phyloP scores from a whole-genome alignment of 1,140 invertebrate genomes.

The Eupristina koningsbergeri region DNA sequence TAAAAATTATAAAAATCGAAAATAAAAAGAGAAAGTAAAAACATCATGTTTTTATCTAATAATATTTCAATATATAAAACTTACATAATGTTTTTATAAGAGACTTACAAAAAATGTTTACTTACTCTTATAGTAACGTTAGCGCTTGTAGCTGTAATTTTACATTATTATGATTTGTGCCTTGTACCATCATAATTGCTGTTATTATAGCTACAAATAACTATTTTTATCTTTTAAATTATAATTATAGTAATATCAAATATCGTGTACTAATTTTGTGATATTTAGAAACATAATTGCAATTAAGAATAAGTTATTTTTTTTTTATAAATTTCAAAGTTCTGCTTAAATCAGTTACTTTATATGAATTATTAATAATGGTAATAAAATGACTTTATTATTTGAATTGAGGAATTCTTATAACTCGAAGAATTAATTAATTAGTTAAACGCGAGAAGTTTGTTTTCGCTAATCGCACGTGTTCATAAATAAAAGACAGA shows the following conservation, averaged over 20 bases:
- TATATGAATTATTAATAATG: not conserved
- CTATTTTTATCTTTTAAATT: constrained; percentile 1
- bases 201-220: not conserved
- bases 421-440: too few relatives aligned
- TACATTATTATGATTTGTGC: not conserved
- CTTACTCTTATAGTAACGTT: not conserved
- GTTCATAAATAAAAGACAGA: too few relatives aligned
- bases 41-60: not conserved
- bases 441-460: too few relatives aligned
- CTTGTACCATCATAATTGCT: not conserved
- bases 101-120: not conserved
- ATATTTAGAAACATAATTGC: not conserved
- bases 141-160: not conserved
- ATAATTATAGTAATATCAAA: constrained; percentile 13
- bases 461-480: too few relatives aligned
- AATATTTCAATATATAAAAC: not conserved
- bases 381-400: not conserved
- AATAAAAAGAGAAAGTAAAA: too few relatives aligned
- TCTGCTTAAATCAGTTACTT: not conserved
- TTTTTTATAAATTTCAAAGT: not conserved
- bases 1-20: too few relatives aligned
- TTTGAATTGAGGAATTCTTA: not conserved
- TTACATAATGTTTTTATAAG: not conserved
- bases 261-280: not conserved
- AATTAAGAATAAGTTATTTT: not conserved